A percentile compares a stretch with the other conserved stretches of the same genome.
These are phyloP conservation scores for Dicerorhinus sumatrensis DNA, from an alignment of 2,113 vertebrate genomes.

Conservation along the genomic window DNA sequence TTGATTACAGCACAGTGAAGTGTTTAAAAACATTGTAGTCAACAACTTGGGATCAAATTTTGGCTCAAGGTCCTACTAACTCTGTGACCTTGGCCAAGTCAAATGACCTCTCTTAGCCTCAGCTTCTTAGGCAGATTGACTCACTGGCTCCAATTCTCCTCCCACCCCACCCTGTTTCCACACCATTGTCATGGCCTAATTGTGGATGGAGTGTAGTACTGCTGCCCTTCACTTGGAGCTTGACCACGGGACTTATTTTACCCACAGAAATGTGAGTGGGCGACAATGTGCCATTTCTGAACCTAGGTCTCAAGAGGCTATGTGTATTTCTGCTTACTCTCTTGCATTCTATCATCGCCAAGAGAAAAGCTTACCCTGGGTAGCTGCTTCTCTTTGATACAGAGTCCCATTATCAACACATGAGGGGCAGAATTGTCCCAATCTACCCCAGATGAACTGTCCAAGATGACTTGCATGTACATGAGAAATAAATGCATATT, in stretches of 20 bases:
- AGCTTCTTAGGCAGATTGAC: neutral
- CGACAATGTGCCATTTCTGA: neutral
- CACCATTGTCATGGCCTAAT: neutral
- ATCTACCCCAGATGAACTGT: neutral
- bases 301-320: neutral
- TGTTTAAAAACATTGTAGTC: neutral
- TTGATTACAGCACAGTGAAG: constrained; percentile 53
- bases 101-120: neutral
- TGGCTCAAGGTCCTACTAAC: neutral
- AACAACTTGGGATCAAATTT: neutral
- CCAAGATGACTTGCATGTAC: neutral
- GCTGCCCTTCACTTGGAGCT: neutral
- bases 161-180: fast-evolving
- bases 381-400: neutral
- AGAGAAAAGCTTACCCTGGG: neutral
- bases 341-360: neutral
- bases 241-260: neutral
- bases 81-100: neutral
- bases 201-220: neutral
- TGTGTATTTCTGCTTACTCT: neutral
- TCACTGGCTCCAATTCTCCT: neutral
- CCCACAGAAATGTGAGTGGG: neutral
- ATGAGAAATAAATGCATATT: neutral
- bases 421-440: neutral
- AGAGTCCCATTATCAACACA: fast-evolving